Evolutionary conservation across 92 coral and sea anemone genomes (phyloP).

Genomic region (Desmophyllum pertusum): DNA sequence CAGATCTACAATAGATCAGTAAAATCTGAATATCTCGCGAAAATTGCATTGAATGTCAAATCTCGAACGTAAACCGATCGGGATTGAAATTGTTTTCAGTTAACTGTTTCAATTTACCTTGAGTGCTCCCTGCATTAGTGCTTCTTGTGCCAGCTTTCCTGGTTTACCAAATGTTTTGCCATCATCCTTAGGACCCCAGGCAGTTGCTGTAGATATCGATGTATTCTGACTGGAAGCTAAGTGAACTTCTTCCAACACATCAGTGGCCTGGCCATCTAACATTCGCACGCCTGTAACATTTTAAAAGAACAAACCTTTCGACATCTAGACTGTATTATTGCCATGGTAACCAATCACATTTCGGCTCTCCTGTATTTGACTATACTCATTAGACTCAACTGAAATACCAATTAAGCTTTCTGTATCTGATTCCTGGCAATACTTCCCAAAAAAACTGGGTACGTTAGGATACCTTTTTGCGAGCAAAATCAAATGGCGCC

Average conservation of each 20-base stretch:
- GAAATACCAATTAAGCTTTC: too few relatives aligned
- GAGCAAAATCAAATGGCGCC: too few relatives aligned
- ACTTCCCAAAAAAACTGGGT: too few relatives aligned
- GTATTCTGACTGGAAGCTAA: constrained; percentile 97
- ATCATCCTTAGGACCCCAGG: constrained; percentile 99
- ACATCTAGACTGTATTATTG: too few relatives aligned
- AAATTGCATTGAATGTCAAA: too few relatives aligned
- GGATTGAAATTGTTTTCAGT: not conserved
- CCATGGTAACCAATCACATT: not conserved
- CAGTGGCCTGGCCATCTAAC: constrained; percentile 99
- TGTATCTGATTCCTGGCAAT: too few relatives aligned
- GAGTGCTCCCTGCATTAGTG: constrained; percentile 92
- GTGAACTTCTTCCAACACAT: constrained; percentile 95
- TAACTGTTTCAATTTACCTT: constrained; percentile 71
- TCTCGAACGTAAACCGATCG: too few relatives aligned
- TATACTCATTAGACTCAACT: too few relatives aligned
- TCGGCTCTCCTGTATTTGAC: too few relatives aligned
- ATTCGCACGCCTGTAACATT: constrained; percentile 79
- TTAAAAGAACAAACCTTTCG: not conserved
- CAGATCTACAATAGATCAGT: not conserved
- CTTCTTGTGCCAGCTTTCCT: constrained; percentile 97
- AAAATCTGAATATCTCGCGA: not conserved
- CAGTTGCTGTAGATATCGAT: constrained; percentile 97
- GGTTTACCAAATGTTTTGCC: constrained; percentile 99
- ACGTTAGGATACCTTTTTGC: too few relatives aligned